Conservation (phyloP, 2,113 vertebrate species). For the Lethenteron reissneri region DNA sequence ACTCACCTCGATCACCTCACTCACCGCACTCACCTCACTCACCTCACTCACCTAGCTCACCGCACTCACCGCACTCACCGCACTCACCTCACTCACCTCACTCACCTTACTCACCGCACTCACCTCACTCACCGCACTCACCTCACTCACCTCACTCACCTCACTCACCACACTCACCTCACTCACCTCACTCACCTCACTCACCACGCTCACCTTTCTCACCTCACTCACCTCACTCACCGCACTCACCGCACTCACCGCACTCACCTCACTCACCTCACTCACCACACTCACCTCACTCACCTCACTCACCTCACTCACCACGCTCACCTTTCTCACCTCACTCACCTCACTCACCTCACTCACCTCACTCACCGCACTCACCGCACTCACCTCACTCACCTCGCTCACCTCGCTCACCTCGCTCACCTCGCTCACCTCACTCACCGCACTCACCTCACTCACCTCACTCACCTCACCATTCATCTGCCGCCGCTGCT, state of each 20-base stretch:
- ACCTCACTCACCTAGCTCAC: background rate
- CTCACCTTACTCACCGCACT: background rate
- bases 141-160: background rate
- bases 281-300: no score
- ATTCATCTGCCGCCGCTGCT: background rate
- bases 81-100: no score
- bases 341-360: background rate
- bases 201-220: background rate
- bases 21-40: background rate
- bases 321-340: no score
- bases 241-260: background rate
- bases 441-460: background rate
- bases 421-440: background rate
- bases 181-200: background rate
- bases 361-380: no score
- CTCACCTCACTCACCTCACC: background rate
- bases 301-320: background rate
- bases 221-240: no score
- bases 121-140: no score
- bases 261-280: no score
- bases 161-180: no score
- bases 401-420: background rate
- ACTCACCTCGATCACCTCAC: no score
- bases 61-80: background rate
- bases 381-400: no score